Conservation (phyloP, 2,113 vertebrate genomes). For the Salvelinus alpinus region DNA sequence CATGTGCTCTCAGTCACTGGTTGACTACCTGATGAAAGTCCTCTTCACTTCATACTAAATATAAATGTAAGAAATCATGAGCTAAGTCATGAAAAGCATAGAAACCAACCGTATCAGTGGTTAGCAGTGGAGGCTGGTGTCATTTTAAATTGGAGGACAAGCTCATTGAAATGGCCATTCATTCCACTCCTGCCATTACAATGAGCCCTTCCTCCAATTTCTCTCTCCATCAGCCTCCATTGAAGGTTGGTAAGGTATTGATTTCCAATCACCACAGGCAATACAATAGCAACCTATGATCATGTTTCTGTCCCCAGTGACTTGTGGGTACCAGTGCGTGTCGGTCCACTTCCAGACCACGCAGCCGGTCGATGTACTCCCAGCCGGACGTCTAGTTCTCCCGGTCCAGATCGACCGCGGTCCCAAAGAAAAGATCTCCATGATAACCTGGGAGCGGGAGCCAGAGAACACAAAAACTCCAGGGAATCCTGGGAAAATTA, state of each 20-base stretch:
- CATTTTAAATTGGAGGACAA: no score
- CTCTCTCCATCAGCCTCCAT: no score
- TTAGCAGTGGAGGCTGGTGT: neutral
- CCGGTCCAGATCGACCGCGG: conserved; percentile 46
- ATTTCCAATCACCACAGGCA: neutral
- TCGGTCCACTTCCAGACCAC: conserved; percentile 58
- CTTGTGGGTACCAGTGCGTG: conserved; percentile 42
- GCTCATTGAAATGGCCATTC: no score
- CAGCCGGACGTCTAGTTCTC: conserved; percentile 52
- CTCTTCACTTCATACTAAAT: conserved; percentile 42
- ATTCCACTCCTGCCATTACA: no score
- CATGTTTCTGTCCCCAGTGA: conserved; percentile 46
- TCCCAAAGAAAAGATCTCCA: conserved; percentile 37
- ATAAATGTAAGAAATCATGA: neutral
- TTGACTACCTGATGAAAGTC: conserved; percentile 51
- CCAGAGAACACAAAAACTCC: conserved; percentile 23
- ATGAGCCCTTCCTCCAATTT: no score
- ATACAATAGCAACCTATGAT: conserved; percentile 27
- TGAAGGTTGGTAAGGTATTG: no score
- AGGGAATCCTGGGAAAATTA: neutral
- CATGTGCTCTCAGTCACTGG: conserved; percentile 53
- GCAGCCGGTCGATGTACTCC: conserved; percentile 55
- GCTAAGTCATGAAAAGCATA: neutral
- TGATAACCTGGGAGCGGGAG: conserved; percentile 64
- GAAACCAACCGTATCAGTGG: neutral